phyloP scores from a whole-genome alignment of 2,888 invertebrate genomes.

The Hedychridium roseum region DNA sequence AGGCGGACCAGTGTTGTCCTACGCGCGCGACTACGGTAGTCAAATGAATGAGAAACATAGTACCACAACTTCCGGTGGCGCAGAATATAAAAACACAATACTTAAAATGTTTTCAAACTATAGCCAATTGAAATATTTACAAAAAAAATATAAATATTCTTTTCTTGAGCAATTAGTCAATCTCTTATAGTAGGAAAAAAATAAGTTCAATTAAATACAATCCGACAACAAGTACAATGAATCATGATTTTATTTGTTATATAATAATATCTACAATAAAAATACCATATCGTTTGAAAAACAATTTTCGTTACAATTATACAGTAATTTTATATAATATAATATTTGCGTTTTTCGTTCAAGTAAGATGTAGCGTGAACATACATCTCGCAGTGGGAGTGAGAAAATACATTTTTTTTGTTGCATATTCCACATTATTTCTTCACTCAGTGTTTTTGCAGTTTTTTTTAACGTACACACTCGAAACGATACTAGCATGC shows the following conservation, averaged over 20 bases:
- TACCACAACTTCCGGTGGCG: too few relatives aligned
- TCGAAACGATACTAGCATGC: slow-evolving; percentile 40
- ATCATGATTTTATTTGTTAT: slow-evolving; percentile 62
- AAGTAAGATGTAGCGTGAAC: slow-evolving; percentile 61
- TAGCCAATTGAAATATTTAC: too few relatives aligned
- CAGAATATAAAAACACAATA: too few relatives aligned
- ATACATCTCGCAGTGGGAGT: slow-evolving; percentile 60
- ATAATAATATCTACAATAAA: slow-evolving; percentile 63
- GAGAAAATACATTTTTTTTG: slow-evolving; percentile 60
- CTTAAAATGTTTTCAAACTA: too few relatives aligned
- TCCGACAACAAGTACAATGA: slow-evolving; percentile 53
- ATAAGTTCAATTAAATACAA: too few relatives aligned
- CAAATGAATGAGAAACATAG: too few relatives aligned
- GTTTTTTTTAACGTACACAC: slow-evolving; percentile 36
- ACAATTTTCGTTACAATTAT: slow-evolving; percentile 63
- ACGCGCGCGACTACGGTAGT: slow-evolving; percentile 14
- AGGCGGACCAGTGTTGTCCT: slow-evolving; percentile 7
- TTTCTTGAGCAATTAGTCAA: too few relatives aligned
- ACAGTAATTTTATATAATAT: slow-evolving; percentile 61
- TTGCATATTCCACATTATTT: slow-evolving; percentile 57
- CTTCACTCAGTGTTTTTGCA: slow-evolving; percentile 50
- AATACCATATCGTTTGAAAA: slow-evolving; percentile 63
- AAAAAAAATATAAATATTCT: too few relatives aligned
- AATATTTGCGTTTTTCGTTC: slow-evolving; percentile 58
- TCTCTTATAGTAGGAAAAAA: too few relatives aligned